These are phyloP conservation scores for Lypha dubia DNA, from an alignment of 2,888 invertebrate genomes.

Conservation along the genomic window DNA sequence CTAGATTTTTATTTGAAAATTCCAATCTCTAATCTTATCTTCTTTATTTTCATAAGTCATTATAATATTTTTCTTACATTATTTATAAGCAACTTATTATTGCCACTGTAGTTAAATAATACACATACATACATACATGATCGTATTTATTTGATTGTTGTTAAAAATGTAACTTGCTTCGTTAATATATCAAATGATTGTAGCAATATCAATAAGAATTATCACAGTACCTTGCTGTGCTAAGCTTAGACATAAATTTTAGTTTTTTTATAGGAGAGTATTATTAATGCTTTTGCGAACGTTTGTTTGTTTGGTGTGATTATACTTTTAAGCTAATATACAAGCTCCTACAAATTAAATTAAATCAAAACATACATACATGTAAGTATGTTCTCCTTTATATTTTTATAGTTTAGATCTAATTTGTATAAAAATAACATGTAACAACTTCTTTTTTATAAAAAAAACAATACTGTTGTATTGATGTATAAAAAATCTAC, in stretches of 20 bases:
- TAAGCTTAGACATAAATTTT: conserved; percentile 1
- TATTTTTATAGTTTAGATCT: conserved; percentile 50
- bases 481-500: conserved; percentile 64
- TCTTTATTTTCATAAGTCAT: background rate
- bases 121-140: too few species aligned
- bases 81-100: conserved; percentile 4
- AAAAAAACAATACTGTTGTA: conserved; percentile 59
- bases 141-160: conserved; percentile 31
- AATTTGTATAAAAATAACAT: conserved; percentile 62
- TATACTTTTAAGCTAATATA: conserved; percentile 9
- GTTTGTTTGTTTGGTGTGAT: background rate
- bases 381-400: conserved; percentile 1
- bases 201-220: conserved; percentile 14
- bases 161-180: background rate
- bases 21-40: background rate
- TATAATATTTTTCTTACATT: background rate
- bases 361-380: too few species aligned
- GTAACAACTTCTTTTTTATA: conserved; percentile 63
- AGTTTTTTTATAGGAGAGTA: background rate
- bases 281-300: background rate
- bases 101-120: conserved; percentile 44
- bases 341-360: conserved; percentile 3
- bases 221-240: conserved; percentile 32
- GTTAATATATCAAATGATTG: conserved; percentile 17
- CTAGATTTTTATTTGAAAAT: too few species aligned